Evolutionary conservation across 2,797 vertebrate genomes (phyloP).

Genomic region (Melanotaenia nigrans): DNA sequence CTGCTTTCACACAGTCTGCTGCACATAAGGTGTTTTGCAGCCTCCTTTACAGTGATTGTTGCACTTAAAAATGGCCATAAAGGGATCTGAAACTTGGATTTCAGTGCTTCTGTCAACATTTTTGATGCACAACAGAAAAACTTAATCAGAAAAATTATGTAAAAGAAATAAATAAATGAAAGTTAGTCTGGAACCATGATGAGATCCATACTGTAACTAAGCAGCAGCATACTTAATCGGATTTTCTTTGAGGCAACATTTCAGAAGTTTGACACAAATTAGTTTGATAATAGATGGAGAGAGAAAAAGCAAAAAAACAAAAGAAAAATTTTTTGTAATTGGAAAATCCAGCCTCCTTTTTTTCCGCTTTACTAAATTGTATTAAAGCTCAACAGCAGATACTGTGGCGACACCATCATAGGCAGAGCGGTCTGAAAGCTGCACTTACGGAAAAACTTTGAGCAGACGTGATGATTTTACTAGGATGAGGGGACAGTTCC

Average conservation of each 20-base stretch:
- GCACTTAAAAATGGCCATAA: too few species aligned
- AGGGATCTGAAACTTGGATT: too few species aligned
- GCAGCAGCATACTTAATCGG: background rate
- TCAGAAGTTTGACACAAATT: background rate
- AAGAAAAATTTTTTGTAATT: background rate
- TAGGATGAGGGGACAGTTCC: slow-evolving; percentile 13
- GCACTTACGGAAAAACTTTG: background rate
- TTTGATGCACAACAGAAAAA: too few species aligned
- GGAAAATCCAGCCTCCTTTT: background rate
- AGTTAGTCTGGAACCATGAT: background rate
- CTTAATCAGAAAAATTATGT: too few species aligned
- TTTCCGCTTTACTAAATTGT: background rate
- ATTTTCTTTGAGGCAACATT: background rate
- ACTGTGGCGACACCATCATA: background rate
- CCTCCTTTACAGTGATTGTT: background rate
- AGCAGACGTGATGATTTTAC: slow-evolving; percentile 20
- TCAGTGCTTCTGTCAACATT: too few species aligned
- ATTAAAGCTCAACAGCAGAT: slow-evolving; percentile 8
- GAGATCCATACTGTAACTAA: too few species aligned
- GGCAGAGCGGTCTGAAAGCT: slow-evolving; percentile 3
- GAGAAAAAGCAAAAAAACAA: background rate
- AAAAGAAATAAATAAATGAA: too few species aligned
- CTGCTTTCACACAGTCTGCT: background rate
- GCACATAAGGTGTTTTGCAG: slow-evolving; percentile 3
- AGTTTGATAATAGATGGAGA: background rate